These are phyloP conservation scores for Petrolisthes cinctipes DNA, from an alignment of 2,888 invertebrate species.

Conservation along the genomic window DNA sequence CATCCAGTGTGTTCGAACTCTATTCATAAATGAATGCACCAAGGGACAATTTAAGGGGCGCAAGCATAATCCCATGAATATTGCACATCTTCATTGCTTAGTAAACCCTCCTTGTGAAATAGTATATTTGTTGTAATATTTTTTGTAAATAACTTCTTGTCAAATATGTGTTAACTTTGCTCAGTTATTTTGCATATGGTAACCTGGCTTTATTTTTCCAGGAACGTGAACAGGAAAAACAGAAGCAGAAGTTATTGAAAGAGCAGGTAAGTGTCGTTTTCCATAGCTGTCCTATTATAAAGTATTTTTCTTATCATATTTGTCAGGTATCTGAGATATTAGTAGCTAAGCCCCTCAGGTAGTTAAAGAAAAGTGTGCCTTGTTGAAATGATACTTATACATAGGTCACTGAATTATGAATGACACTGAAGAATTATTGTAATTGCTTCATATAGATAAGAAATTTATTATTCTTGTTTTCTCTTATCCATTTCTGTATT, in stretches of 20 bases:
- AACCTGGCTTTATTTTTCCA: constrained; percentile 68
- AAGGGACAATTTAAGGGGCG: no score
- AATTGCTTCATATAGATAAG: background rate
- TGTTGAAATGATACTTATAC: constrained; percentile 50
- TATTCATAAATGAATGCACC: no score
- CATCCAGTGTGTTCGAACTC: no score
- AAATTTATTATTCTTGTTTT: background rate
- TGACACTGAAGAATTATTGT: constrained; percentile 4
- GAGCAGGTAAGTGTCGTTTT: constrained; percentile 82
- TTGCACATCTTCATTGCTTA: no score
- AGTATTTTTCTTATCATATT: background rate
- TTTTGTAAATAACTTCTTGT: background rate
- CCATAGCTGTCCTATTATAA: background rate
- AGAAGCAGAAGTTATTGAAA: constrained; percentile 87
- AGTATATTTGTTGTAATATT: no score
- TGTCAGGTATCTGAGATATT: background rate
- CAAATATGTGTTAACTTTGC: background rate
- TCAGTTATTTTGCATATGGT: background rate
- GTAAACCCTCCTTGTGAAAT: no score
- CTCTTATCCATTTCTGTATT: background rate
- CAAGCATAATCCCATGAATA: no score
- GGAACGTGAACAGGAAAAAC: constrained; percentile 91
- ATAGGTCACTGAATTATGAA: background rate
- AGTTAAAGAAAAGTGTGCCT: constrained; percentile 49
- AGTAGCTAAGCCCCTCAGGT: background rate